These are phyloP conservation scores for Hiodon alosoides DNA, from an alignment of 2,113 vertebrate genomes.

Conservation along the genomic window DNA sequence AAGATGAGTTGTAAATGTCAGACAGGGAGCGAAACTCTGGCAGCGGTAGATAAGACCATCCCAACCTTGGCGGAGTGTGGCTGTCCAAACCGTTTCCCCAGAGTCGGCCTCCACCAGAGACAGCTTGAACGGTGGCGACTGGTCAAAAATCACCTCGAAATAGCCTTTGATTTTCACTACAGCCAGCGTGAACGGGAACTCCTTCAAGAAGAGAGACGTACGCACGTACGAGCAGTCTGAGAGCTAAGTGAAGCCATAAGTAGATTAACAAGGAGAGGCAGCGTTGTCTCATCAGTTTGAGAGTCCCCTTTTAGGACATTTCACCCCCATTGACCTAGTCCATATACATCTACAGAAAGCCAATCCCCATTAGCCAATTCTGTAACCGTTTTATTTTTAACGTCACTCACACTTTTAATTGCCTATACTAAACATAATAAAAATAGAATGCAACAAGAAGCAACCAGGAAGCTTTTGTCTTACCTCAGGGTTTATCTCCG, in stretches of 20 bases:
- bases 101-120: slow-evolving; percentile 68
- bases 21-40: background rate
- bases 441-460: background rate
- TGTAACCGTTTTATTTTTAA: too few species aligned
- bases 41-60: background rate
- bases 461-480: background rate
- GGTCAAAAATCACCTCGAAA: slow-evolving; percentile 76
- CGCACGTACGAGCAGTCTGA: slow-evolving; percentile 7
- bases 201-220: slow-evolving; percentile 44
- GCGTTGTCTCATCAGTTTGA: too few species aligned
- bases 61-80: slow-evolving; percentile 72
- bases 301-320: too few species aligned
- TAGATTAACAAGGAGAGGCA: background rate
- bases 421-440: too few species aligned
- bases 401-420: too few species aligned
- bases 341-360: too few species aligned
- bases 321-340: too few species aligned
- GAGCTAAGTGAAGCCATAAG: background rate
- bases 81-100: slow-evolving; percentile 65
- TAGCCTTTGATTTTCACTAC: slow-evolving; percentile 72
- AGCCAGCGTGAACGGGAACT: slow-evolving; percentile 67
- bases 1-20: background rate
- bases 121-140: slow-evolving; percentile 71
- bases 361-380: too few species aligned
- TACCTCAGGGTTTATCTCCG: slow-evolving; percentile 61